These are phyloP conservation scores for Chrysodeixis includens DNA, from an alignment of 2,888 invertebrate species.

Conservation along the genomic window DNA sequence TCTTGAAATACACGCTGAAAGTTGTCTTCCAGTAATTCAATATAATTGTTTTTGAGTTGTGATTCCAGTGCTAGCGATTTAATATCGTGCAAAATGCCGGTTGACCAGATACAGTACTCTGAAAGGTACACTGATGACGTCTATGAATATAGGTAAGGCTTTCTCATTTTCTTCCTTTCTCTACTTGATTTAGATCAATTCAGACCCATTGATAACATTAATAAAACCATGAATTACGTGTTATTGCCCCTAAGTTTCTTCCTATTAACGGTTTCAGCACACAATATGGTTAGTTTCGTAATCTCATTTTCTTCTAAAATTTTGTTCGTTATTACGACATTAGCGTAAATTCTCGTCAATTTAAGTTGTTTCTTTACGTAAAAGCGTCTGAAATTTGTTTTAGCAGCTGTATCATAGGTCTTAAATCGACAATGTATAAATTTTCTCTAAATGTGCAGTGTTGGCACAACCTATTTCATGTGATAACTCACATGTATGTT, in stretches of 20 bases:
- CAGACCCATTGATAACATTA: neutral
- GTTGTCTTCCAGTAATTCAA: neutral
- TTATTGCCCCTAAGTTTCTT: neutral
- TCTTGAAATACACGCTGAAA: neutral
- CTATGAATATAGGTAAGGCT: constrained; percentile 94
- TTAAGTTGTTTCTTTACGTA: neutral
- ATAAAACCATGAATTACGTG: neutral
- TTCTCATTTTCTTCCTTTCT: constrained; percentile 19
- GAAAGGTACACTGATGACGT: constrained; percentile 96
- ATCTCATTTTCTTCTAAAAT: constrained; percentile 13
- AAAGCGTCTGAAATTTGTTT: neutral
- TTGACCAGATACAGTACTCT: constrained; percentile 96
- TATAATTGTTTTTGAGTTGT: neutral
- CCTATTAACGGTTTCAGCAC: neutral
- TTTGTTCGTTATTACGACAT: neutral
- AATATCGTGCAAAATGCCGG: constrained; percentile 86
- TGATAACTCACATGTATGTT: neutral
- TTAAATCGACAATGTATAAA: neutral
- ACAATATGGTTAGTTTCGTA: constrained; percentile 40
- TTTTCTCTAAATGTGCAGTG: neutral
- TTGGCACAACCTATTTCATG: neutral
- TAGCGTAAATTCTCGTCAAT: neutral
- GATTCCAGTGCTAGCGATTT: constrained; percentile 13
- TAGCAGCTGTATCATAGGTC: neutral
- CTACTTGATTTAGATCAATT: constrained; percentile 51